A percentile compares a stretch with the other conserved stretches of the same genome.
These are phyloP conservation scores for Cuniculus paca DNA, from an alignment of 2,797 vertebrate genomes.

Conservation along the genomic window DNA sequence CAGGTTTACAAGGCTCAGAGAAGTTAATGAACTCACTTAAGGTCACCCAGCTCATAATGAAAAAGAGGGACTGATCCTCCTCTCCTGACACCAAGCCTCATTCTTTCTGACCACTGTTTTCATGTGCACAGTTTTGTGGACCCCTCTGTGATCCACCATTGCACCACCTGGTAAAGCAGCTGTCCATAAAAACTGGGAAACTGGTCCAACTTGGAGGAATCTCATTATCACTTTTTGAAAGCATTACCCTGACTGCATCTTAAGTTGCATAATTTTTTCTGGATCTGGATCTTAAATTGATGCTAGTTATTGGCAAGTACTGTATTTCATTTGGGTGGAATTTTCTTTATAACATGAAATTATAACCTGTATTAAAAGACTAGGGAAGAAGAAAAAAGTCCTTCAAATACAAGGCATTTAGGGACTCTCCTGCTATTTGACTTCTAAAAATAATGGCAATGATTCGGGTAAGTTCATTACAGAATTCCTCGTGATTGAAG, in stretches of 20 bases:
- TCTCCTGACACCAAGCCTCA: background rate
- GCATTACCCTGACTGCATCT: constrained; percentile 72
- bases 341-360: constrained; percentile 55
- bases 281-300: constrained; percentile 67
- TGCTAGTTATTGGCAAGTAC: constrained; percentile 72
- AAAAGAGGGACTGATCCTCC: background rate
- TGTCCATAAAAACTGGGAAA: constrained; percentile 58
- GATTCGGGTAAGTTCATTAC: constrained; percentile 38
- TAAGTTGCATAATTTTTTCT: constrained; percentile 80
- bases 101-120: background rate
- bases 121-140: background rate
- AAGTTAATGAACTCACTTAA: background rate
- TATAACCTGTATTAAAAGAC: constrained; percentile 66
- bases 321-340: constrained; percentile 53
- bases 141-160: background rate
- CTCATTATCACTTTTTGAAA: constrained; percentile 82
- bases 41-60: background rate
- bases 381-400: constrained; percentile 3
- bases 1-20: background rate
- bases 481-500: constrained; percentile 35
- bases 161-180: constrained; percentile 61
- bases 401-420: constrained; percentile 54
- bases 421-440: constrained; percentile 12
- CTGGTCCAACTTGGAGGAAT: constrained; percentile 65
- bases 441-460: constrained; percentile 59